Percentiles rank a stretch among this genome's conserved stretches.
Conservation (phyloP, 1,140 invertebrate genomes). For the Pogonomyrmex barbatus region DNA sequence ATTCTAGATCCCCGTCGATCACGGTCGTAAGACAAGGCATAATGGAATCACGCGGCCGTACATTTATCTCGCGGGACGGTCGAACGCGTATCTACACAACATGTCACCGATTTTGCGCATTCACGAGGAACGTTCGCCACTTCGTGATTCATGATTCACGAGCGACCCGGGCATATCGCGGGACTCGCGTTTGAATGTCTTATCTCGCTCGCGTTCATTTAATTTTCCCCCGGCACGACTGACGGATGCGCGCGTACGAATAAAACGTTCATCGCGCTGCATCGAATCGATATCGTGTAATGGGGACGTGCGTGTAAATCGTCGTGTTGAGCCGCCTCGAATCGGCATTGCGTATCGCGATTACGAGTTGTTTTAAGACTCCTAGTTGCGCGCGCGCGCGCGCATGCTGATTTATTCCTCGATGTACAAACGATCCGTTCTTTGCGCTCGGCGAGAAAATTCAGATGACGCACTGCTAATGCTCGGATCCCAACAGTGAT, state of each 20-base stretch:
- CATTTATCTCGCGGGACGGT: not conserved
- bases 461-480: slow-evolving; percentile 48
- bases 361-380: slow-evolving; percentile 49
- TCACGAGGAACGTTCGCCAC: slow-evolving; percentile 11
- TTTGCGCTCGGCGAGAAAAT: slow-evolving; percentile 42
- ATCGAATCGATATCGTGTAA: slow-evolving; percentile 52
- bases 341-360: slow-evolving; percentile 41
- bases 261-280: slow-evolving; percentile 30
- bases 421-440: slow-evolving; percentile 52
- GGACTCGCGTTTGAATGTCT: slow-evolving; percentile 25
- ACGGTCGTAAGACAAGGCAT: not conserved
- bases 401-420: slow-evolving; percentile 39
- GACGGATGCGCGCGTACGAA: slow-evolving; percentile 19
- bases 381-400: slow-evolving; percentile 10
- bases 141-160: slow-evolving; percentile 30
- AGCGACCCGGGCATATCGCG: not conserved
- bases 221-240: slow-evolving; percentile 42
- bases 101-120: slow-evolving; percentile 36
- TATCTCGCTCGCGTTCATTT: slow-evolving; percentile 27
- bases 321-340: slow-evolving; percentile 34
- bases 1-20: not conserved
- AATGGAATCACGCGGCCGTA: not conserved
- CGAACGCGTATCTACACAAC: slow-evolving; percentile 31
- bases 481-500: slow-evolving; percentile 41
- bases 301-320: slow-evolving; percentile 48